phyloP scores from a whole-genome alignment of 2,888 invertebrate species.

The Elgonia sp. region DNA sequence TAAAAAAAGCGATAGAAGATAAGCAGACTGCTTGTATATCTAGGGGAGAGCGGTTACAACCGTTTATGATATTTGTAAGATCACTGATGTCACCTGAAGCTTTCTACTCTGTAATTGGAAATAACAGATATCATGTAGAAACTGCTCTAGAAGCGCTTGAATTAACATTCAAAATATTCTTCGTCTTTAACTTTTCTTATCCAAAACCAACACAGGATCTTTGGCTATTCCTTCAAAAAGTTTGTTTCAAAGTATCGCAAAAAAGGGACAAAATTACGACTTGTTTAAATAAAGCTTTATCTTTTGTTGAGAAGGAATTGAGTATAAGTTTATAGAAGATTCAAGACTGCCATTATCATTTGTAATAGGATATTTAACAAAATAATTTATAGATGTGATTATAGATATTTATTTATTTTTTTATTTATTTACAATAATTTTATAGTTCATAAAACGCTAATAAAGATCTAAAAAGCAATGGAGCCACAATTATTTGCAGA shows the following conservation, averaged over 20 bases:
- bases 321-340: not conserved
- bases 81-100: not conserved
- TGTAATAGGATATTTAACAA: no score
- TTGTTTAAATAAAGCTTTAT: not conserved
- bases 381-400: not conserved
- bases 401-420: no score
- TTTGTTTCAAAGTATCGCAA: not conserved
- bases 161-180: slow-evolving; percentile 8
- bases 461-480: not conserved
- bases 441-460: not conserved
- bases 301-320: not conserved
- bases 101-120: not conserved
- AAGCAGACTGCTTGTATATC: not conserved
- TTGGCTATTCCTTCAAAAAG: slow-evolving; percentile 8
- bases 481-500: not conserved
- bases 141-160: not conserved
- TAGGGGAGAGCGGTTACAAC: not conserved
- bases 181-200: not conserved
- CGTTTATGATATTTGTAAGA: not conserved
- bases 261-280: not conserved
- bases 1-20: not conserved
- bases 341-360: no score
- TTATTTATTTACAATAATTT: no score
- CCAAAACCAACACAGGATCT: not conserved
- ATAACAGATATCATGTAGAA: not conserved